Evolutionary conservation across 2,888 invertebrate genomes (phyloP), one percentile per base, ranked within the genome.

Genomic region (Ligdia adustata): DNA sequence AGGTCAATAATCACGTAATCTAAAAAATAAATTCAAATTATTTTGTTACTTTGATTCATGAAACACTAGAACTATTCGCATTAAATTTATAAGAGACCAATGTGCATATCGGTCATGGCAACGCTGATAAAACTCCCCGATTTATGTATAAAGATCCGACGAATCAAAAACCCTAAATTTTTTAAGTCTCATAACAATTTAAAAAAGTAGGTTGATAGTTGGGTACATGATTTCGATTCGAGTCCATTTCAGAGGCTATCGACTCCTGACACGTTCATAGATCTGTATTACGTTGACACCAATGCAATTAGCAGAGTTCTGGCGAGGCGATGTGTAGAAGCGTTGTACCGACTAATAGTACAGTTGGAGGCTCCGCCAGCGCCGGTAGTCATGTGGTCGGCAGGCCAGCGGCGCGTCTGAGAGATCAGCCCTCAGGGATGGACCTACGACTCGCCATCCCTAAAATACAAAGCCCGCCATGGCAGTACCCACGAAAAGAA

Each of bases 241-340:
- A 37, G 11, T 28, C n/a, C 26, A 38, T 42, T 44, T 14, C 20
- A 13, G 9, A 52, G 54, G 62, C 69, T 75, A 44, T 51, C 50
- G 34, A 72, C 58, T 71, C 52, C 22, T 22, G 22, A 22, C 50
- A 55, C 31, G 48, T 68, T 78, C 71, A 81, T 80, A 80, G 74
- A 69, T 69, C 72, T 79, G 81, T 71, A 88, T 89, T 84, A 72
- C 69, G 76, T 69, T 82, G 86, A 86, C 86, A 88, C 80, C 79
- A 78, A 79, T 84, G 71, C 73, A 74, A 72, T 76, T 66, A 74
- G n/a, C 65, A 66, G 72, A 62, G 66, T 58, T 62, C 50, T 43
- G 61, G 66, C 74, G 74, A 79, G 70, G 69, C 69, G 67, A 75
- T 72, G 70, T 47, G 50, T 54, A 60, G 58, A 55, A 57, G 32